phyloP scores from a whole-genome alignment of 64 coral and sea anemone species.

The Orbicella faveolata region DNA sequence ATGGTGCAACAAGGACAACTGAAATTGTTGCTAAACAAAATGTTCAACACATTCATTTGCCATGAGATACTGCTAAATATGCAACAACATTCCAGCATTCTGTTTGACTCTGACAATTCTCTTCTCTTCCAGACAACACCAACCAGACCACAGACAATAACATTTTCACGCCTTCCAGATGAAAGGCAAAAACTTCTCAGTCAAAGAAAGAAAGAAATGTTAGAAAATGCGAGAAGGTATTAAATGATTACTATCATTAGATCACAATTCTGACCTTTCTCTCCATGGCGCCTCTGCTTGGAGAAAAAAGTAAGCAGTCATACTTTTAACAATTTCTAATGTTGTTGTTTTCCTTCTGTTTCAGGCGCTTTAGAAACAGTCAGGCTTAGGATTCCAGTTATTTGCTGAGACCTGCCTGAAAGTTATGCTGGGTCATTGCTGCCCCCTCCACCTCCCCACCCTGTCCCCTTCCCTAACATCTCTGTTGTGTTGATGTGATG shows the following conservation, averaged over 20 bases:
- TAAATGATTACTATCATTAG: neutral
- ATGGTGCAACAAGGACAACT: too few relatives aligned
- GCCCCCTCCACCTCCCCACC: too few relatives aligned
- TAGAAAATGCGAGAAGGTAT: slow-evolving; percentile 88
- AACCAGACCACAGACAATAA: slow-evolving; percentile 38
- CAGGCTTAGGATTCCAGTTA: neutral
- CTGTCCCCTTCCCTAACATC: too few relatives aligned
- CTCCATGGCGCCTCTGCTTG: too few relatives aligned
- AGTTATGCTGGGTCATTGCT: too few relatives aligned
- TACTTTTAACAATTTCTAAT: neutral
- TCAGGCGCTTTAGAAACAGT: neutral
- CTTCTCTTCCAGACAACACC: slow-evolving; percentile 46
- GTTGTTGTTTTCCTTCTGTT: neutral
- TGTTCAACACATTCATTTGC: too few relatives aligned
- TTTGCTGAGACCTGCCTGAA: too few relatives aligned
- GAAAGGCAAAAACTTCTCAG: slow-evolving; percentile 78
- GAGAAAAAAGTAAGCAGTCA: too few relatives aligned
- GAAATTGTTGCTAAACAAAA: too few relatives aligned
- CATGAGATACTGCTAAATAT: neutral
- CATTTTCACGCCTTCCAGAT: slow-evolving; percentile 61
- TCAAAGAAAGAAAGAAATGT: slow-evolving; percentile 74
- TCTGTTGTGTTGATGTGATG: too few relatives aligned
- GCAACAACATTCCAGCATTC: neutral
- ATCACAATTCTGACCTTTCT: too few relatives aligned
- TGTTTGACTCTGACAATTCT: neutral